Percentiles rank a stretch among this genome's conserved stretches.
Conservation (phyloP, 2,113 vertebrate genomes). For the Salminus brasiliensis region DNA sequence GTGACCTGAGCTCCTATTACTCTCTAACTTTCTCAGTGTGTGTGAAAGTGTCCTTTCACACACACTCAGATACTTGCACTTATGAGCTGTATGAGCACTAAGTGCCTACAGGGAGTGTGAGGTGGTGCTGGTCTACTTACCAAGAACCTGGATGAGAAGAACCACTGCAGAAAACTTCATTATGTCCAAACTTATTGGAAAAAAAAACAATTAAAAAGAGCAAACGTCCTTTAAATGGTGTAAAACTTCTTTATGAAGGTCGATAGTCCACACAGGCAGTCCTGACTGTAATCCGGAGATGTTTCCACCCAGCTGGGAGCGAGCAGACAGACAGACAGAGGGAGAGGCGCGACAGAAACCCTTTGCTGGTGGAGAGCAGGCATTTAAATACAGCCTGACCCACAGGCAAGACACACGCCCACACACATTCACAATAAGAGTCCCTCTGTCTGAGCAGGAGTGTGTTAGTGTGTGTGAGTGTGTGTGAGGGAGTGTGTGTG, state of each 20-base stretch:
- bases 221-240: neutral
- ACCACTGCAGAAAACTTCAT: constrained; percentile 72
- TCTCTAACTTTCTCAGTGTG: no score
- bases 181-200: constrained; percentile 42
- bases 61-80: no score
- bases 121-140: no score
- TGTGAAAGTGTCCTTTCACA: neutral
- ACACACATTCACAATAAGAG: neutral
- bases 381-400: constrained; percentile 22
- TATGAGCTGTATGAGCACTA: no score
- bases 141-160: constrained; percentile 69
- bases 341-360: constrained; percentile 6
- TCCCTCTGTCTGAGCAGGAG: no score
- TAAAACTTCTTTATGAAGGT: neutral
- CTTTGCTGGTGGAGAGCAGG: neutral
- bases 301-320: neutral
- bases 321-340: neutral
- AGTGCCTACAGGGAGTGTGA: no score
- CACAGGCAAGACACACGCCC: neutral
- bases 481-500: no score
- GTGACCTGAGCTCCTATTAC: neutral
- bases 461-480: no score
- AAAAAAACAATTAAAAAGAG: neutral
- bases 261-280: neutral
- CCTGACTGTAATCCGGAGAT: neutral